Base-by-base conservation (phyloP, 2,888 invertebrate genomes). In the Merodon equestris region DNA sequence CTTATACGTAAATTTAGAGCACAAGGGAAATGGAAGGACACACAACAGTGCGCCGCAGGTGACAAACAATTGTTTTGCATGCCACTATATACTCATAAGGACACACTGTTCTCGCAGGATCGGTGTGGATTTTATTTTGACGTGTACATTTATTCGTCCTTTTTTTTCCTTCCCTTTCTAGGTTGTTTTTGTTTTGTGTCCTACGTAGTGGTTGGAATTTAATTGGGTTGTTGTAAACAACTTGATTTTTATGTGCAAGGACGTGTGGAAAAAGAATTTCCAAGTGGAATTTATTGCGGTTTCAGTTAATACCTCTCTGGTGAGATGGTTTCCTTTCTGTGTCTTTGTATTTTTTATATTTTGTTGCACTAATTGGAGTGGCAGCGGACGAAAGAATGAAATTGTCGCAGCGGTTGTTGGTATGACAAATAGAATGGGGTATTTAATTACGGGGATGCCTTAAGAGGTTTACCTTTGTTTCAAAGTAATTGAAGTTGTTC, bases 161-260 rank as follows among this genome's bases (percentile, higher is more conserved):
- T 40, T 9, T 3, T 40, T 40, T 40, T 40, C 27, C 27, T 4
- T 7, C 3, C 7, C 27, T 7, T 40, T 14, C 15, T n/a, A 48
- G 14, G 34, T 50, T n/a, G 14, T 48, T 18, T 44, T 66, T 58
- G 51, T n/a, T n/a, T n/a, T n/a, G 3, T 54, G 19, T 45, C 45
- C 10, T 19, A 54, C 48, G 54, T 54, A 27, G 34, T 50, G 70
- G 71, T 63, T 42, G 13, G 38, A 56, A 61, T 71, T 61, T 71
- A 71, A 71, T 71, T 71, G 70, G 61, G 50, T 48, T 56, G 54
- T 71, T 61, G 70, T 71, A 71, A 71, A 71, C 70, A 71, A 71
- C 54, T 56, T 48, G 61, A 54, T 71, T 61, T 63, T 56, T 71
- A 45, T 71, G 40, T 60, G 40, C 45, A 56, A 61, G 70, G 54